Evolutionary conservation across 2,888 invertebrate species (phyloP).

Genomic region (Ornithoptera alexandrae): DNA sequence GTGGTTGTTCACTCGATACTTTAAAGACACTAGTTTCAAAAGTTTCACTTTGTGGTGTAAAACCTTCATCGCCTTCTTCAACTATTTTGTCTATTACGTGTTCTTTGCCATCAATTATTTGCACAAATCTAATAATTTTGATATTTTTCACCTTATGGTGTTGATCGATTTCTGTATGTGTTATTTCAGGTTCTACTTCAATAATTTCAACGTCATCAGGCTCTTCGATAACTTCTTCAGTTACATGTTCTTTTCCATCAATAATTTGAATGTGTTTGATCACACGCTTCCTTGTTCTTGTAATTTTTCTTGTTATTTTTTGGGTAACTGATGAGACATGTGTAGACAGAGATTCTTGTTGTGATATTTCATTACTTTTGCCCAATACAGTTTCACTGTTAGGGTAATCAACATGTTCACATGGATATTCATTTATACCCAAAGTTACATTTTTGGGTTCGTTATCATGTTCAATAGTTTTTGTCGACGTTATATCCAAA

Average conservation of each 20-base stretch:
- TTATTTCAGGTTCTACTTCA: constrained; percentile 78
- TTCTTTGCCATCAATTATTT: constrained; percentile 88
- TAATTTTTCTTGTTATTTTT: constrained; percentile 87
- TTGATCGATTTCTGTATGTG: constrained; percentile 41
- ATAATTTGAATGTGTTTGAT: constrained; percentile 88
- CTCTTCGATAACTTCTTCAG: constrained; percentile 91
- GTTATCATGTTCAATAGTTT: not conserved
- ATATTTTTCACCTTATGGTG: constrained; percentile 27
- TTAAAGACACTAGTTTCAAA: constrained; percentile 1
- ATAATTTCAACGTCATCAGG: constrained; percentile 88
- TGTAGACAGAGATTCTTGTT: constrained; percentile 41
- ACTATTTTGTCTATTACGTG: constrained; percentile 87
- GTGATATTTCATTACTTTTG: constrained; percentile 46
- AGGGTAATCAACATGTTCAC: constrained; percentile 28
- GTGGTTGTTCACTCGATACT: not conserved
- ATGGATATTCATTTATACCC: not conserved
- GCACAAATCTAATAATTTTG: constrained; percentile 76
- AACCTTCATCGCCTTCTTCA: constrained; percentile 62
- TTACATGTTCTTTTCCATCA: constrained; percentile 90
- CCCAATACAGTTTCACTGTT: not conserved
- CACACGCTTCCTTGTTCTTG: constrained; percentile 85
- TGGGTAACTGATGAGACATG: constrained; percentile 84
- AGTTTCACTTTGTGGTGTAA: constrained; percentile 38
- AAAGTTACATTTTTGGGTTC: not conserved
- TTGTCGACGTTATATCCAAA: not conserved